These are phyloP conservation scores for Dolichallabes microphthalmus DNA, from an alignment of 2,113 vertebrate species.

Conservation along the genomic window DNA sequence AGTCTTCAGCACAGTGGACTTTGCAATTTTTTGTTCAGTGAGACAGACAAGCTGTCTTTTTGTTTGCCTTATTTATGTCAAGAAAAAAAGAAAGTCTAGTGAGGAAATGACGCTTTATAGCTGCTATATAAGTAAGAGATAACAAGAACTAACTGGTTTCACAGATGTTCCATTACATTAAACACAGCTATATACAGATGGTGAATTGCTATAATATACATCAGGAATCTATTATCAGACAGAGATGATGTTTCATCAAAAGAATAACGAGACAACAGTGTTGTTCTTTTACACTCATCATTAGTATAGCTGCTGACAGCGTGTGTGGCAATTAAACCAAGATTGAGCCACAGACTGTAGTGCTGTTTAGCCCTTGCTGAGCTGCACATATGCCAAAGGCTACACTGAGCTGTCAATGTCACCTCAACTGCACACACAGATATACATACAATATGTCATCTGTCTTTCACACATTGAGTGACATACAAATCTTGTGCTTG, in stretches of 20 bases:
- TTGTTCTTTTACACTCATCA: constrained; percentile 31
- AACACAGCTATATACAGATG: background rate
- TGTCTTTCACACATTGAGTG: background rate
- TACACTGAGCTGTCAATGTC: constrained; percentile 42
- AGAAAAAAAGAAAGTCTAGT: background rate
- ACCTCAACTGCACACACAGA: constrained; percentile 23
- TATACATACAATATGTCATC: background rate
- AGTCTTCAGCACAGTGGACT: background rate
- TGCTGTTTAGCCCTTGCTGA: constrained; percentile 35
- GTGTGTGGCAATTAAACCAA: constrained; percentile 45
- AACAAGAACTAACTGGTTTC: background rate
- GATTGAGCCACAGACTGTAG: constrained; percentile 14
- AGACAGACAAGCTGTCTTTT: background rate
- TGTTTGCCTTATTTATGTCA: background rate
- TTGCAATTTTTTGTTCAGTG: background rate
- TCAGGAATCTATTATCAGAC: background rate
- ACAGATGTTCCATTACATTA: background rate
- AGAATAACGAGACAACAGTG: constrained; percentile 16
- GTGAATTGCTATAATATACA: background rate
- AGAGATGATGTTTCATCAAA: constrained; percentile 9
- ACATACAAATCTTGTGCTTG: background rate
- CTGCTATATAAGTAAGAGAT: background rate
- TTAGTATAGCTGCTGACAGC: constrained; percentile 41
- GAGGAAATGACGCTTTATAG: background rate
- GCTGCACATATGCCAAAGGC: constrained; percentile 13